Evolutionary conservation across 2,888 invertebrate species (phyloP), one percentile per base, ranked within the genome.

Genomic region (Dorcus parallelipipedus): DNA sequence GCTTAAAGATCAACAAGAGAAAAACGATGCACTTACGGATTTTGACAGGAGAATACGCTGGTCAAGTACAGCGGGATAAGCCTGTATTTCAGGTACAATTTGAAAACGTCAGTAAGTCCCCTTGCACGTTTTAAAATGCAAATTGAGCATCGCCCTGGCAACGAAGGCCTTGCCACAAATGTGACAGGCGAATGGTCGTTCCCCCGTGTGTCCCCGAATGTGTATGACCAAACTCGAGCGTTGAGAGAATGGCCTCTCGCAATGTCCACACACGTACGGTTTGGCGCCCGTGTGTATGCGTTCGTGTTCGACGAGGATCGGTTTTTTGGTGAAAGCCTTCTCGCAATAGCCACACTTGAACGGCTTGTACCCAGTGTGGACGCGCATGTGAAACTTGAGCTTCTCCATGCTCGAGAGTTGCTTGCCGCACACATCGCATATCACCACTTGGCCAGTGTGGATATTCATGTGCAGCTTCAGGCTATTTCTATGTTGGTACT

Each of bases 401-500:
- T 84, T 84, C 62, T 81, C 82, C 38, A 74, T 77, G 52, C 78
- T 82, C 0, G 80, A 77, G 10, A 85, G 69, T 1, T 81, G 79
- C 64, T 85, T 85, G 0, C 84, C 85, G 63, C 86, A 86, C 4
- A 82, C 73, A 55, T 86, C 84, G 59, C 86, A 86, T 0, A 85
- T 78, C 52, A 81, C 79, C 39, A 76, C 76, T 48, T 78, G 78
- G 17, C 82, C 78, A 0, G 82, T 83, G 63, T 85, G 84, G 8
- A 75, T 71, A 62, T 78, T 78, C 78, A 78, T 77, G 64, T 79
- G 79, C 26, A 77, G 62, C 51, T 76, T 76, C 26, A 78, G 61
- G 62, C 78, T 78, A 62, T 78, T 78, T 54, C 73, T 72, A 61
- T 78, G 78, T 50, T 77, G 77, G 62, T 78, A 79, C 41, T 73